phyloP scores from a whole-genome alignment of 2,113 vertebrate genomes.

The Hydropotes inermis region DNA sequence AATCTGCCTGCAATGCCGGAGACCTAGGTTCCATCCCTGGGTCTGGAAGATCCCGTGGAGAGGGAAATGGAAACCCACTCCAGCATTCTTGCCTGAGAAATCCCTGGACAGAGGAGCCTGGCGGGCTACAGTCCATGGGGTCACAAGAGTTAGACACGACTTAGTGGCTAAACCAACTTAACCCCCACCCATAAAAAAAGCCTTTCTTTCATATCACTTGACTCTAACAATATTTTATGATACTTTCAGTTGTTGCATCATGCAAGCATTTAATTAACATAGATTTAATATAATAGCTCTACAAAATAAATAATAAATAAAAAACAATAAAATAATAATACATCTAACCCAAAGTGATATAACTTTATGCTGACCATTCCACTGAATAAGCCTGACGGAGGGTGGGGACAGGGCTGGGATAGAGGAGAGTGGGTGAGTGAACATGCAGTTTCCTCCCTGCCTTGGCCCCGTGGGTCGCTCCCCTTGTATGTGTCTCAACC shows the following conservation, averaged over 20 bases:
- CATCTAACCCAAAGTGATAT: neutral
- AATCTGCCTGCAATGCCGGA: neutral
- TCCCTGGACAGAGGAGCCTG: neutral
- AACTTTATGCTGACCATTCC: neutral
- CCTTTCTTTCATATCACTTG: neutral
- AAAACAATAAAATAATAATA: neutral
- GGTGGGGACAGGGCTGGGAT: accelerated
- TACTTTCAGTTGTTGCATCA: neutral
- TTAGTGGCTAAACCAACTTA: neutral
- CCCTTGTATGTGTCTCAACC: neutral
- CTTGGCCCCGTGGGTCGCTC: neutral
- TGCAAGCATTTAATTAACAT: neutral
- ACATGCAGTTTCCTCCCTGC: neutral
- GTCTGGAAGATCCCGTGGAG: neutral
- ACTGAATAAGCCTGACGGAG: neutral
- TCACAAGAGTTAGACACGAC: neutral
- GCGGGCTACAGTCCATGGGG: neutral
- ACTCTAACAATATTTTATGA: neutral
- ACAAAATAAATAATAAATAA: neutral
- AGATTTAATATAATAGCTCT: neutral
- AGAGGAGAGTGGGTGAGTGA: accelerated
- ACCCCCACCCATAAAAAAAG: neutral
- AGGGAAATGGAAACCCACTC: neutral
- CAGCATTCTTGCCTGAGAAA: neutral
- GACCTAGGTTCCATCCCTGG: neutral